Conservation (phyloP, 2,888 invertebrate species). For the Sesia bembeciformis region DNA sequence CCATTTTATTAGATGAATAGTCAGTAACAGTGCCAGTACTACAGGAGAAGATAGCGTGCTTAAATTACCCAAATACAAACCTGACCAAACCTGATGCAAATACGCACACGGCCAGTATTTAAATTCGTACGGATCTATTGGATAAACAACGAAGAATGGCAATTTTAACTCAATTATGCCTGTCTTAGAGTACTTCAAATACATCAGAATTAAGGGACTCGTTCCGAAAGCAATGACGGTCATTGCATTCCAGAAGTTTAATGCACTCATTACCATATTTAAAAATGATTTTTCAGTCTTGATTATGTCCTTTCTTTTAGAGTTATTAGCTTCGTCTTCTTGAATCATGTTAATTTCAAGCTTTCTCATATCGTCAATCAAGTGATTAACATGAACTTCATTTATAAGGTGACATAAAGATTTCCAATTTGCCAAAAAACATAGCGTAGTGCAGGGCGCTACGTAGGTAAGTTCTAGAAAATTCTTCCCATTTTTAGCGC, state of each 20-base stretch:
- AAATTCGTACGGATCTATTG: slow-evolving; percentile 34
- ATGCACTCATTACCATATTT: slow-evolving; percentile 21
- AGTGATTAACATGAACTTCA: neutral
- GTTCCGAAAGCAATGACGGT: slow-evolving; percentile 23
- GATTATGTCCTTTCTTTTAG: slow-evolving; percentile 19
- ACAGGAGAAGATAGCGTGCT: too few relatives aligned
- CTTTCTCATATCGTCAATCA: slow-evolving; percentile 1
- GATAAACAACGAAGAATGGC: slow-evolving; percentile 41
- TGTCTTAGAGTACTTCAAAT: slow-evolving; percentile 26
- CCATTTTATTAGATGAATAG: too few relatives aligned
- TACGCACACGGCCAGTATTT: slow-evolving; percentile 40
- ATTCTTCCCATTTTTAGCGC: slow-evolving; percentile 19
- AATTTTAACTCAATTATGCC: slow-evolving; percentile 25
- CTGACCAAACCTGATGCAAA: slow-evolving; percentile 37
- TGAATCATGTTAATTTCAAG: slow-evolving; percentile 1
- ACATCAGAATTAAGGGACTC: slow-evolving; percentile 27
- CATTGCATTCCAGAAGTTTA: slow-evolving; percentile 22
- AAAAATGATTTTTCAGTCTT: slow-evolving; percentile 25
- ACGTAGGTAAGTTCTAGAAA: slow-evolving; percentile 15
- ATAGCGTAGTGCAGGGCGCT: slow-evolving; percentile 5
- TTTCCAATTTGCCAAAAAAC: slow-evolving; percentile 6
- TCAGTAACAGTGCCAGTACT: too few relatives aligned
- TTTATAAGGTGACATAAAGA: slow-evolving; percentile 2
- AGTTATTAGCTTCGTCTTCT: neutral
- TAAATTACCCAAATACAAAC: slow-evolving; percentile 19